Conservation (phyloP, 1,140 invertebrate species). For the Charaxes varanes region DNA sequence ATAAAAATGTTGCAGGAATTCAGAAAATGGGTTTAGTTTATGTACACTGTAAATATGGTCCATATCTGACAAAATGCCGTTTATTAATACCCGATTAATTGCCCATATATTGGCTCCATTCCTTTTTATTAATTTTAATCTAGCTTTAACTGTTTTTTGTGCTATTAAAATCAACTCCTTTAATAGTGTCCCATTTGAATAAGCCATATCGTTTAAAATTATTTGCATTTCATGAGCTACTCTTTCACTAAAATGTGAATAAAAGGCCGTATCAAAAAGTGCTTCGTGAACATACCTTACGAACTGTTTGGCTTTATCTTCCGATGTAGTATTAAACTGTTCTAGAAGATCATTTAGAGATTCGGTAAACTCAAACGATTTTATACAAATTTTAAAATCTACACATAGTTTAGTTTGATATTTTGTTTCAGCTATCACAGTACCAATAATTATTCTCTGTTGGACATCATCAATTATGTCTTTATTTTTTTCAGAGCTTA, state of each 20-base stretch:
- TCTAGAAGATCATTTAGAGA: constrained; percentile 30
- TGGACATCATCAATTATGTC: constrained; percentile 23
- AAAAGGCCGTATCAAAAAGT: constrained; percentile 34
- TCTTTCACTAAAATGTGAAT: constrained; percentile 23
- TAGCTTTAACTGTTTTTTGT: constrained; percentile 28
- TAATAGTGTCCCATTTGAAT: constrained; percentile 28
- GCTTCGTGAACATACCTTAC: constrained; percentile 30
- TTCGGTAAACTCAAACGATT: constrained; percentile 31
- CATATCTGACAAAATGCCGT: constrained; percentile 49
- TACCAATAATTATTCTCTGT: constrained; percentile 37
- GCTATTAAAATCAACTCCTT: constrained; percentile 34
- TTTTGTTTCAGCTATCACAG: constrained; percentile 36
- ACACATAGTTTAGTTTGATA: constrained; percentile 38
- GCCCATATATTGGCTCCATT: constrained; percentile 20
- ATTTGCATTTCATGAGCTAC: constrained; percentile 42
- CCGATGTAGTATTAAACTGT: constrained; percentile 24
- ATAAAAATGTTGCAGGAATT: constrained; percentile 30
- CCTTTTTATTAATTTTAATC: constrained; percentile 22
- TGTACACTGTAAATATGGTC: constrained; percentile 37
- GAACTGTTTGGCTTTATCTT: constrained; percentile 27
- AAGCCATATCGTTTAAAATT: constrained; percentile 45
- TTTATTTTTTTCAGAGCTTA: constrained; percentile 8
- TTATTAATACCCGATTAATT: constrained; percentile 34
- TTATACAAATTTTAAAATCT: constrained; percentile 35
- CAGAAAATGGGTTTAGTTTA: constrained; percentile 27